A percentile compares a stretch with the other conserved stretches of the same genome.
phyloP scores from a whole-genome alignment of 53 echinoderm and acorn worm species.

The Arbacia lixula region DNA sequence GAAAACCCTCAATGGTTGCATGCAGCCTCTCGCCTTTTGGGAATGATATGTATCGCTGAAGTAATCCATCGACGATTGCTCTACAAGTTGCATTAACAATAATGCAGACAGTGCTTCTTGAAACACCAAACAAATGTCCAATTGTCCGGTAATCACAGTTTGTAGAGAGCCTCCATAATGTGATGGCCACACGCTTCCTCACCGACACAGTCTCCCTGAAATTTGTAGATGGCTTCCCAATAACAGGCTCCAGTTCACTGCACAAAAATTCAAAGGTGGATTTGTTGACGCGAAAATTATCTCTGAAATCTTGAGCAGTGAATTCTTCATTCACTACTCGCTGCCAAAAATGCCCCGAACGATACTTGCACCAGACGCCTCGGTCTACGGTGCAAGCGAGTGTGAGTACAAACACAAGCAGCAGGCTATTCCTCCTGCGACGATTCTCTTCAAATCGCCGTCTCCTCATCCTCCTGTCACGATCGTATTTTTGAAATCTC shows the following conservation, averaged over 20 bases:
- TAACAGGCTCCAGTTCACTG: conserved; percentile 20
- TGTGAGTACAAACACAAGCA: background rate
- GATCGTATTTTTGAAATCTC: conserved; percentile 5
- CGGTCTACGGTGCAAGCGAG: conserved; percentile 13
- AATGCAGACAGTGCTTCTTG: conserved; percentile 48
- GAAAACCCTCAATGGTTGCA: conserved; percentile 58
- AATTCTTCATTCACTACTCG: conserved; percentile 11
- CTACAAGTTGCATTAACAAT: conserved; percentile 64
- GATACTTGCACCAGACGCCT: conserved; percentile 4
- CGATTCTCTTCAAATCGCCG: background rate
- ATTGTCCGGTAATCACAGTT: conserved; percentile 72
- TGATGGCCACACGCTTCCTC: conserved; percentile 60
- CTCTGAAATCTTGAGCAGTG: conserved; percentile 27
- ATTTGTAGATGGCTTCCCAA: conserved; percentile 28
- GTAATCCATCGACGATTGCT: conserved; percentile 46
- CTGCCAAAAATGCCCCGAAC: conserved; percentile 24
- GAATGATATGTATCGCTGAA: conserved; percentile 46
- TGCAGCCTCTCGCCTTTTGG: conserved; percentile 52
- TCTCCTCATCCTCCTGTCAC: background rate
- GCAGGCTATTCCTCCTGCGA: background rate
- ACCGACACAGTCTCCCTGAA: conserved; percentile 35
- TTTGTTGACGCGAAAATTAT: conserved; percentile 62
- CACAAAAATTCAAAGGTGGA: conserved; percentile 61
- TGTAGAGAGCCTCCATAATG: conserved; percentile 73
- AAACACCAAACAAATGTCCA: conserved; percentile 70